Percentiles rank a stretch among this genome's conserved stretches.
phyloP scores from a whole-genome alignment of 2,888 invertebrate genomes.

The Eumacrocentrus americanus region DNA sequence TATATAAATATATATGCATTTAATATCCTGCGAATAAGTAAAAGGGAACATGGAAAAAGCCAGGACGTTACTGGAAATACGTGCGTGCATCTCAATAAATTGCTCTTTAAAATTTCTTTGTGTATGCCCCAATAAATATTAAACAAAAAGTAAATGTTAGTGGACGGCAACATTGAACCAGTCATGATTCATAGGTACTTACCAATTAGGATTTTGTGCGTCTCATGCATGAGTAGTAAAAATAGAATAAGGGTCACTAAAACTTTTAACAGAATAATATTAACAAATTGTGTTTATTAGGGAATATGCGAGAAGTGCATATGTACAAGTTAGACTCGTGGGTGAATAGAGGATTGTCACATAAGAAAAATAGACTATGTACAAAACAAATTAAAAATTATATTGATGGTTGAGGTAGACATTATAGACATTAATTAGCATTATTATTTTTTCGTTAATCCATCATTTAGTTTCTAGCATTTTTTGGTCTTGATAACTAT shows the following conservation, averaged over 20 bases:
- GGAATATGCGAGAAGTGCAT: slow-evolving; percentile 11
- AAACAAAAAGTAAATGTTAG: slow-evolving; percentile 33
- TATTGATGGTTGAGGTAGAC: background rate
- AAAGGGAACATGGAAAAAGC: background rate
- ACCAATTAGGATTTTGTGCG: slow-evolving; percentile 36
- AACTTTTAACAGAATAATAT: slow-evolving; percentile 35
- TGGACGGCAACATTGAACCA: slow-evolving; percentile 14
- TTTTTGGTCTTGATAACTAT: too few relatives aligned
- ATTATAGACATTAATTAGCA: background rate
- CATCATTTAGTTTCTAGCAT: too few relatives aligned
- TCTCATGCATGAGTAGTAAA: slow-evolving; percentile 39
- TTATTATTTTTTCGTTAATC: background rate
- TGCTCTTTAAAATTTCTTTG: slow-evolving; percentile 34
- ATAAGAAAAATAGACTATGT: background rate
- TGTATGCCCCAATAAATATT: slow-evolving; percentile 39
- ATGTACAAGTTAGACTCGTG: slow-evolving; percentile 26
- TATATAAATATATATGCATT: background rate
- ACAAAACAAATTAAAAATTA: background rate
- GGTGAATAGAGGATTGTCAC: background rate
- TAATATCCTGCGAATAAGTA: background rate
- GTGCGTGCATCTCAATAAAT: background rate
- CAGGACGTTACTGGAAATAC: background rate
- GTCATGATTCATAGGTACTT: slow-evolving; percentile 31
- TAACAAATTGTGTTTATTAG: slow-evolving; percentile 29
- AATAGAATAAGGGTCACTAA: slow-evolving; percentile 33